Conservation (phyloP, 2,888 invertebrate species). For the Caenorhabditis drosophilae region DNA sequence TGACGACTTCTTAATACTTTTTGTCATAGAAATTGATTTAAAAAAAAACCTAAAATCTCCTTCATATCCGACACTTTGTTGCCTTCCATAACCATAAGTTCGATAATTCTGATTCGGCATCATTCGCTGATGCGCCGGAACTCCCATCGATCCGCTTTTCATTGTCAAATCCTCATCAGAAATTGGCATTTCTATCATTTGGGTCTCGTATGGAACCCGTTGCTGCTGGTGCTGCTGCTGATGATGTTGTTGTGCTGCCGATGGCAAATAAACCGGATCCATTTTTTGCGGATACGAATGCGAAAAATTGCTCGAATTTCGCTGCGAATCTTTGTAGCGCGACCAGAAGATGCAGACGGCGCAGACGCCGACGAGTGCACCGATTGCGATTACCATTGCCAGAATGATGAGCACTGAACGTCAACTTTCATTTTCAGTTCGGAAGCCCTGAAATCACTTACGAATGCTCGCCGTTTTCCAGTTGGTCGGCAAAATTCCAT, state of each 20-base stretch:
- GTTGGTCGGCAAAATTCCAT: constrained; percentile 48
- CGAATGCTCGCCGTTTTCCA: constrained; percentile 54
- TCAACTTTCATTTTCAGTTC: background rate
- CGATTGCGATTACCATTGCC: constrained; percentile 56
- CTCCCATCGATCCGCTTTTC: constrained; percentile 57
- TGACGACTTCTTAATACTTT: too few relatives aligned
- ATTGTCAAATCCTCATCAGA: constrained; percentile 66
- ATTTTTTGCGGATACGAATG: constrained; percentile 48
- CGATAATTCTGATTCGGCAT: constrained; percentile 24
- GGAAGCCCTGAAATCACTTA: background rate
- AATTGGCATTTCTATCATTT: constrained; percentile 68
- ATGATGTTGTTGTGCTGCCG: constrained; percentile 39
- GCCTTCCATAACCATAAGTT: constrained; percentile 49
- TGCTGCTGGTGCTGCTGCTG: constrained; percentile 30
- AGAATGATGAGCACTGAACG: constrained; percentile 52
- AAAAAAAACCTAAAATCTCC: constrained; percentile 60
- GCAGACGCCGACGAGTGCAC: constrained; percentile 60
- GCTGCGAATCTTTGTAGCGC: constrained; percentile 46
- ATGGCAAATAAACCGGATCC: constrained; percentile 53
- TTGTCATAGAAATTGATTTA: too few relatives aligned
- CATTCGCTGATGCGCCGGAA: constrained; percentile 36
- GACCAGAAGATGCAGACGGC: constrained; percentile 57
- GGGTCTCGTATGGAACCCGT: constrained; percentile 18
- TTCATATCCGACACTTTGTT: constrained; percentile 52
- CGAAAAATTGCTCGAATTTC: constrained; percentile 41